Percentiles rank a stretch among this genome's conserved stretches.
These are phyloP conservation scores for Teleopsis dalmanni DNA, from an alignment of 1,140 invertebrate species.

Conservation along the genomic window DNA sequence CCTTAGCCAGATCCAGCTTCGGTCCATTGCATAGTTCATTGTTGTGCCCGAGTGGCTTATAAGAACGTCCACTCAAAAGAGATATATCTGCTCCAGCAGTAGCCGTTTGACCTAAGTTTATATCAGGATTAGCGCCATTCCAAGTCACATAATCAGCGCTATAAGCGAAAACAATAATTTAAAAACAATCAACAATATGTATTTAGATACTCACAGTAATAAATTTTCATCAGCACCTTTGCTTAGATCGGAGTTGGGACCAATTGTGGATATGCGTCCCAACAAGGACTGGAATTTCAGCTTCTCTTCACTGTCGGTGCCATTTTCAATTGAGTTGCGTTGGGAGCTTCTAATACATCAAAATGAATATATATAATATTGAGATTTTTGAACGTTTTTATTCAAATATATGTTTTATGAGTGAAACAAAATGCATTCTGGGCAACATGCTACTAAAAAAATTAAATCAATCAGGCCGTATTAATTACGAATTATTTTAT, in stretches of 20 bases:
- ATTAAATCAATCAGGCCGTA: too few species aligned
- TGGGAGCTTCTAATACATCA: constrained; percentile 18
- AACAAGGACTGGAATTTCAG: constrained; percentile 46
- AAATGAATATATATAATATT: background rate
- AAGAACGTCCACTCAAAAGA: constrained; percentile 45
- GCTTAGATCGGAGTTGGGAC: constrained; percentile 53
- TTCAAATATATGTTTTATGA: too few species aligned
- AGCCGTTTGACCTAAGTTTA: constrained; percentile 45
- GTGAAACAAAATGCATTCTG: too few species aligned
- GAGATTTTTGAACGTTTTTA: too few species aligned
- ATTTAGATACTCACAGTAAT: constrained; percentile 53
- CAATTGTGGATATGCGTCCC: constrained; percentile 48
- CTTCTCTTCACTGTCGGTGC: constrained; percentile 46
- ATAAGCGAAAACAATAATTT: constrained; percentile 17
- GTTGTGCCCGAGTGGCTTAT: constrained; percentile 54
- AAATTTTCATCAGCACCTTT: constrained; percentile 61
- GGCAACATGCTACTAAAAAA: too few species aligned
- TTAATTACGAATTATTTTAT: too few species aligned
- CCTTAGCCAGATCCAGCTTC: constrained; percentile 54
- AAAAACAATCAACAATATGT: constrained; percentile 1
- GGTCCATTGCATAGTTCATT: constrained; percentile 56
- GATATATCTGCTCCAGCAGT: constrained; percentile 50
- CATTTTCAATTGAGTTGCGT: constrained; percentile 17
- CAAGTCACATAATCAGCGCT: constrained; percentile 64
- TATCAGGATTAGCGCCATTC: constrained; percentile 56